phyloP scores from a whole-genome alignment of 1,140 invertebrate genomes.

The Rhyacophila brunnea region DNA sequence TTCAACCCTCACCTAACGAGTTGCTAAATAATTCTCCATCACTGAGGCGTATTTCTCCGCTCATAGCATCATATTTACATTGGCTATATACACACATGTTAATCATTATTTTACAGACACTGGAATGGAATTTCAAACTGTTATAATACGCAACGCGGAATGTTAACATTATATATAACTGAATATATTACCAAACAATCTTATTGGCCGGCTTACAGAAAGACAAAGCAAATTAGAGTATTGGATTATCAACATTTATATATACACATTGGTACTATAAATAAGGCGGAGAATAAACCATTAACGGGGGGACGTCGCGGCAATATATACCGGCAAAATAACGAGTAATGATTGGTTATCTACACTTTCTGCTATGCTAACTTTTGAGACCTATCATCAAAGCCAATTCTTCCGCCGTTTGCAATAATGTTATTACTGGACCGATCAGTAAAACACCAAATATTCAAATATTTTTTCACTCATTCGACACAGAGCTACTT shows the following conservation, averaged over 20 bases:
- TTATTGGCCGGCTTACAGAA: conserved; percentile 10
- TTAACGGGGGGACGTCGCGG: background rate
- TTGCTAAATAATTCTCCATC: background rate
- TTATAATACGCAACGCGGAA: conserved; percentile 18
- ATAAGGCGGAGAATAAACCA: background rate
- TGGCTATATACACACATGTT: conserved; percentile 32
- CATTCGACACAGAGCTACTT: too few species aligned
- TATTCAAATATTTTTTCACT: too few species aligned
- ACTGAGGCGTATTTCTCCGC: conserved; percentile 2
- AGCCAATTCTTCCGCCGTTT: too few species aligned
- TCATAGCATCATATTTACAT: conserved; percentile 33
- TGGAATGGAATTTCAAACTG: conserved; percentile 29
- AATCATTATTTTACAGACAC: conserved; percentile 33
- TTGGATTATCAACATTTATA: too few species aligned
- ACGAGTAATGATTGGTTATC: background rate
- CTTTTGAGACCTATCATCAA: too few species aligned
- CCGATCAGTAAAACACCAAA: too few species aligned
- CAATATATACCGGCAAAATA: background rate
- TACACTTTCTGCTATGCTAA: too few species aligned
- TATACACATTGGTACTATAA: background rate
- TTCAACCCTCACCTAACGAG: conserved; percentile 1
- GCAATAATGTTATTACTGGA: too few species aligned
- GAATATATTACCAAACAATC: background rate
- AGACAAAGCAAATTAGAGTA: conserved; percentile 6
- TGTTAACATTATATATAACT: conserved; percentile 19